Evolutionary conservation across 1,140 invertebrate species (phyloP).

Genomic region (Scaptodrosophila lebanonensis): DNA sequence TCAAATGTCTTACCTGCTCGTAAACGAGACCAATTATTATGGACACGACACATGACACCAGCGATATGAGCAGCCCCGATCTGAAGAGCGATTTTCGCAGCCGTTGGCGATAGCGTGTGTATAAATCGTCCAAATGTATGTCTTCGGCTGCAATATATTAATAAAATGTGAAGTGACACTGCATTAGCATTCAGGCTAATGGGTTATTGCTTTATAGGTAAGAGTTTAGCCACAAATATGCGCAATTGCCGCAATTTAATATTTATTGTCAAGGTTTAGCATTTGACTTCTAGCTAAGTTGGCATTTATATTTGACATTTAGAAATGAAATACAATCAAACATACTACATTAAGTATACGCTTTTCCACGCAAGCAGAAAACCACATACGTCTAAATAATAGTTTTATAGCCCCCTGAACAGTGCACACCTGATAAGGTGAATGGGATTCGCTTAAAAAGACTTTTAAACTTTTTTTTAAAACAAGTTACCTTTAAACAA

Average conservation of each 20-base stretch:
- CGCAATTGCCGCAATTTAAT: too few relatives aligned
- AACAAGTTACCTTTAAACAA: too few relatives aligned
- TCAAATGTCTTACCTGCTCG: conserved; percentile 52
- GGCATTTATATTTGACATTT: conserved; percentile 46
- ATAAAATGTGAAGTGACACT: background rate
- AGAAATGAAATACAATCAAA: conserved; percentile 17
- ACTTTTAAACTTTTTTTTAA: too few relatives aligned
- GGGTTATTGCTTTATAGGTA: too few relatives aligned
- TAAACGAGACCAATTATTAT: conserved; percentile 67
- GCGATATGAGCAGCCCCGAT: conserved; percentile 68
- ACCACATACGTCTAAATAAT: too few relatives aligned
- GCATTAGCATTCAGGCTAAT: conserved; percentile 16
- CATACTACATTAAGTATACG: conserved; percentile 14
- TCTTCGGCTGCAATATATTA: conserved; percentile 61
- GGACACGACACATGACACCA: conserved; percentile 73
- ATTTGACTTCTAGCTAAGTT: conserved; percentile 18
- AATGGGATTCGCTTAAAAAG: too few relatives aligned
- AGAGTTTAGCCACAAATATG: too few relatives aligned
- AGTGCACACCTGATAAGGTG: too few relatives aligned
- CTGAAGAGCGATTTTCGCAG: conserved; percentile 75
- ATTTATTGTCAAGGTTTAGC: too few relatives aligned
- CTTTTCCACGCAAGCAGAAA: too few relatives aligned
- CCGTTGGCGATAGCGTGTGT: conserved; percentile 75
- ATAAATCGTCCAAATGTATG: conserved; percentile 75
- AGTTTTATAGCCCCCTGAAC: too few relatives aligned